These are phyloP conservation scores for Drosophila watanabei DNA, from an alignment of 1,140 invertebrate genomes.

Conservation along the genomic window DNA sequence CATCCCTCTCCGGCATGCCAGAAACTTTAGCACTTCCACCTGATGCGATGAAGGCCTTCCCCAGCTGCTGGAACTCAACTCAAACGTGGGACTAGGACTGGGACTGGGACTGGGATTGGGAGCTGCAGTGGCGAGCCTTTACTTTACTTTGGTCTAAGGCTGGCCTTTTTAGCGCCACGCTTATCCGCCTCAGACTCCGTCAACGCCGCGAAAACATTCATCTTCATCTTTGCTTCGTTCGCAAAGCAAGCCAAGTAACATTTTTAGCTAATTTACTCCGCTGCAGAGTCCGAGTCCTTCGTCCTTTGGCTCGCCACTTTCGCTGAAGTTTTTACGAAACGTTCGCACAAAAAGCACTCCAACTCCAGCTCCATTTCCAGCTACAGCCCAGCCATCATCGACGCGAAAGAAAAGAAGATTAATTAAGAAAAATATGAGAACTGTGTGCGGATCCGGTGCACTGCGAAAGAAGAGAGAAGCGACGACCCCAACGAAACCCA, in stretches of 20 bases:
- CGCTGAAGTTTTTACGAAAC: conserved; percentile 46
- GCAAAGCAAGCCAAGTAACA: conserved; percentile 38
- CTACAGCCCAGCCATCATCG: conserved; percentile 28
- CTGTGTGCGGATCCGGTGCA: conserved; percentile 65
- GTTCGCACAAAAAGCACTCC: conserved; percentile 36
- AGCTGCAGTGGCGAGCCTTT: conserved; percentile 14
- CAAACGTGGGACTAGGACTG: not conserved
- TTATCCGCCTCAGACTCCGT: conserved; percentile 18
- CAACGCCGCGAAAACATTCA: conserved; percentile 42
- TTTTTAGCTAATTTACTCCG: conserved; percentile 68
- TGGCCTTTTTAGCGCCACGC: conserved; percentile 42
- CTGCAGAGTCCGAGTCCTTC: conserved; percentile 9
- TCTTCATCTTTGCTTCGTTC: conserved; percentile 49
- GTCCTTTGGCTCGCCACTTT: conserved; percentile 48
- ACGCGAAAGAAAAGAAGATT: conserved; percentile 69
- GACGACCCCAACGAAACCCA: not conserved
- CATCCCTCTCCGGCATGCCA: conserved; percentile 12
- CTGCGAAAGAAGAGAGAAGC: conserved; percentile 17
- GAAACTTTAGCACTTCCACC: conserved; percentile 58
- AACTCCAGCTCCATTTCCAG: not conserved
- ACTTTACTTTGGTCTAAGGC: conserved; percentile 14
- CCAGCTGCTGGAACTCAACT: not conserved
- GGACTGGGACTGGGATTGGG: not conserved
- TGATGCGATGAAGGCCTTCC: conserved; percentile 35
- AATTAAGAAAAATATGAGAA: conserved; percentile 78